These are phyloP conservation scores for Hirtodrosophila duncani DNA, from an alignment of 2,888 invertebrate genomes.

Conservation along the genomic window DNA sequence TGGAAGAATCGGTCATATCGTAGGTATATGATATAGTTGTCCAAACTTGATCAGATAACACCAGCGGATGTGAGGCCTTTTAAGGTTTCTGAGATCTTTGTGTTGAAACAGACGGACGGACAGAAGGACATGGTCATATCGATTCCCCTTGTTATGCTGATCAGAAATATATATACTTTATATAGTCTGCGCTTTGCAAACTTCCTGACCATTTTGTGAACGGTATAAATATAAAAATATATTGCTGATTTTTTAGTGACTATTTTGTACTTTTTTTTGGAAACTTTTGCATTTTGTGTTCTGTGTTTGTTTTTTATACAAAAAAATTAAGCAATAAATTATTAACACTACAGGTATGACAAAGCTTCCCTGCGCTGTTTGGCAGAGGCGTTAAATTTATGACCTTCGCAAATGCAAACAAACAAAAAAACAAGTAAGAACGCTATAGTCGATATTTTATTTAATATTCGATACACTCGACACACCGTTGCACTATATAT, in stretches of 20 bases:
- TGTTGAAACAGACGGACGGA: no score
- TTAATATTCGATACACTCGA: no score
- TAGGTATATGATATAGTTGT: no score
- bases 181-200: background rate
- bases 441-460: no score
- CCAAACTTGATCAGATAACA: no score
- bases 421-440: slow-evolving; percentile 14
- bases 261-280: slow-evolving; percentile 58
- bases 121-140: no score
- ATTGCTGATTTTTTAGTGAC: slow-evolving; percentile 11
- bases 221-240: no score
- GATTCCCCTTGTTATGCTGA: no score
- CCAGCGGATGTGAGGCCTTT: no score
- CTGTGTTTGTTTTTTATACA: slow-evolving; percentile 10
- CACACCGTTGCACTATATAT: no score
- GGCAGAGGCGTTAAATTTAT: slow-evolving; percentile 49
- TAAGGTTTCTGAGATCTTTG: no score
- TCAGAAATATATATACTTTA: slow-evolving; percentile 8
- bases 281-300: slow-evolving; percentile 34
- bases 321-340: slow-evolving; percentile 56
- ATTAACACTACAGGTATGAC: slow-evolving; percentile 44
- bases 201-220: background rate
- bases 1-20: no score
- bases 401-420: slow-evolving; percentile 18
- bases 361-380: slow-evolving; percentile 16